phyloP scores from a whole-genome alignment of 2,797 vertebrate genomes.

The Poecilia gillii region DNA sequence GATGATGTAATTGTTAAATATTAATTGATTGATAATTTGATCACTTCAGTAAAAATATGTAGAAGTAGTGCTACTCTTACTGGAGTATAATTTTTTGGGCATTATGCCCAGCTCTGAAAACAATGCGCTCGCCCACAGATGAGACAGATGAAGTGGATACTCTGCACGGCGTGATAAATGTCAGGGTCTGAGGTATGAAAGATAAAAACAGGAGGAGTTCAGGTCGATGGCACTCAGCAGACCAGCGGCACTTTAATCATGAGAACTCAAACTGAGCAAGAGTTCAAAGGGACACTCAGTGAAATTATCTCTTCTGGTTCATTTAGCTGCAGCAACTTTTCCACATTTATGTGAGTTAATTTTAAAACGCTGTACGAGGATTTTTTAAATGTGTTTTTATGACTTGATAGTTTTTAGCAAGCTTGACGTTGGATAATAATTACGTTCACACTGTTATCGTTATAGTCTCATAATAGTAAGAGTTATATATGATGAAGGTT shows the following conservation, averaged over 20 bases:
- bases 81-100: no score
- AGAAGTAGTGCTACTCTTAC: no score
- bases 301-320: background rate
- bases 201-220: background rate
- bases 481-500: background rate
- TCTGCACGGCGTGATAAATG: background rate
- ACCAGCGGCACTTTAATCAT: background rate
- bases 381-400: background rate
- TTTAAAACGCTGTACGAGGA: background rate
- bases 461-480: background rate
- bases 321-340: background rate
- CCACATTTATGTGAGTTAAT: background rate
- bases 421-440: background rate
- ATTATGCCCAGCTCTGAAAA: no score
- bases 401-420: background rate
- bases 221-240: slow-evolving; percentile 1
- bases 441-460: background rate
- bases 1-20: no score
- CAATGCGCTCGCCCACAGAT: background rate
- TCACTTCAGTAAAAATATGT: no score
- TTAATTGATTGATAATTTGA: no score
- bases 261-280: background rate
- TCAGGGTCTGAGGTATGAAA: background rate
- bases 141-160: background rate
- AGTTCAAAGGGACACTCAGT: background rate